Evolutionary conservation across 2,888 invertebrate species (phyloP).

Genomic region (Ecdyonurus torrentis): DNA sequence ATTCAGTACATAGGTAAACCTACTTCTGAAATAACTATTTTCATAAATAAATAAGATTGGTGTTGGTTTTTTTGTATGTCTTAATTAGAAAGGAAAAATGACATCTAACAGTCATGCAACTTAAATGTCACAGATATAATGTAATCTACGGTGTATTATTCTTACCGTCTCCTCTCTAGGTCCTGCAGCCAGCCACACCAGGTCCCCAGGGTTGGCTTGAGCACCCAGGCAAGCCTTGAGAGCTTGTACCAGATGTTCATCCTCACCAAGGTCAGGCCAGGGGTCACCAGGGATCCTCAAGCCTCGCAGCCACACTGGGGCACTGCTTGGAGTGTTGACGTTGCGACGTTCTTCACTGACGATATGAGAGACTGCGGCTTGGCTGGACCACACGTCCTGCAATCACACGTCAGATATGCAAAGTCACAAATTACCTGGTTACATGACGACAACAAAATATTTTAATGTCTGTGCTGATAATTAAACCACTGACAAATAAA

Average conservation of each 20-base stretch:
- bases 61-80: too few relatives aligned
- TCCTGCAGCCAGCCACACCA: background rate
- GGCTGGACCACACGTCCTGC: background rate
- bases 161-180: background rate
- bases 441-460: background rate
- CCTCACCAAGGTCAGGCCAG: background rate
- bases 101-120: too few relatives aligned
- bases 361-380: background rate
- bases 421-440: too few relatives aligned
- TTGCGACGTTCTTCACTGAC: background rate
- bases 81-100: too few relatives aligned
- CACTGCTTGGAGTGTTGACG: background rate
- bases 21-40: too few relatives aligned
- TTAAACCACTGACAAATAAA: too few relatives aligned
- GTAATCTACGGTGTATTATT: too few relatives aligned
- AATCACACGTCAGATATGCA: too few relatives aligned
- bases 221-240: background rate
- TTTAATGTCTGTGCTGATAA: too few relatives aligned
- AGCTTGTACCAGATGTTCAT: background rate
- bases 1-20: too few relatives aligned
- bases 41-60: too few relatives aligned
- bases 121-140: too few relatives aligned
- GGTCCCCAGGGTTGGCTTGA: background rate
- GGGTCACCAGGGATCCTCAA: background rate
- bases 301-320: conserved; percentile 1